Conservation (phyloP, 2,797 vertebrate genomes). For the Psittacula echo region DNA sequence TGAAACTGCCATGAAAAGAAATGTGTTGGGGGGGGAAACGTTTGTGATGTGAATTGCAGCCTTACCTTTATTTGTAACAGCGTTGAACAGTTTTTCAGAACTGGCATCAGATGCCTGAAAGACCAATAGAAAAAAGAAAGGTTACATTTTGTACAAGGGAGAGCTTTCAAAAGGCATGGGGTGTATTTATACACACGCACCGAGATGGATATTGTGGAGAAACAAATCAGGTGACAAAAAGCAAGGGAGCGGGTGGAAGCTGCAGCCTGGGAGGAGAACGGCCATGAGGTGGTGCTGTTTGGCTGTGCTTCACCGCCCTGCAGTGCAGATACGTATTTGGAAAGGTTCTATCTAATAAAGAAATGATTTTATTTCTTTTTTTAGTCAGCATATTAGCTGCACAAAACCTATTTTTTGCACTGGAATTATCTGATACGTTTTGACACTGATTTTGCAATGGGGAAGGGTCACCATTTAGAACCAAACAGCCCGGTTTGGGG, state of each 20-base stretch:
- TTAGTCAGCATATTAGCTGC: slow-evolving; percentile 61
- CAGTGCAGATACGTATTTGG: slow-evolving; percentile 50
- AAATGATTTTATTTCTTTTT: neutral
- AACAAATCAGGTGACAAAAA: slow-evolving; percentile 54
- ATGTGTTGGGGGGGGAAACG: neutral
- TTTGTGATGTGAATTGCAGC: slow-evolving; percentile 1
- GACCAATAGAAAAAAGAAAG: slow-evolving; percentile 50
- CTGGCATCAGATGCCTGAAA: slow-evolving; percentile 93
- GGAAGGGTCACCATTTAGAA: neutral
- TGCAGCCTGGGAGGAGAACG: neutral
- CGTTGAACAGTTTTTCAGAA: slow-evolving; percentile 96
- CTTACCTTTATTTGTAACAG: slow-evolving; percentile 94
- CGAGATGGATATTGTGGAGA: slow-evolving; percentile 19
- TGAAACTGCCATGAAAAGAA: slow-evolving; percentile 57
- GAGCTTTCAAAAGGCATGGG: neutral
- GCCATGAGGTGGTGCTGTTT: slow-evolving; percentile 91
- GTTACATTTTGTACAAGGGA: slow-evolving; percentile 40
- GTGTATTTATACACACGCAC: neutral
- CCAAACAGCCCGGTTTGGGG: neutral
- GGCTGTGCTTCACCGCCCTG: slow-evolving; percentile 69
- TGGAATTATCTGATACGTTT: slow-evolving; percentile 31
- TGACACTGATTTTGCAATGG: neutral
- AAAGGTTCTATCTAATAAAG: slow-evolving; percentile 27
- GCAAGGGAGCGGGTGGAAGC: neutral
- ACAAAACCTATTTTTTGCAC: slow-evolving; percentile 47